A percentile compares a stretch with the other conserved stretches of the same genome.
Conservation (phyloP, 1,140 invertebrate genomes). For the Aphis gossypii region DNA sequence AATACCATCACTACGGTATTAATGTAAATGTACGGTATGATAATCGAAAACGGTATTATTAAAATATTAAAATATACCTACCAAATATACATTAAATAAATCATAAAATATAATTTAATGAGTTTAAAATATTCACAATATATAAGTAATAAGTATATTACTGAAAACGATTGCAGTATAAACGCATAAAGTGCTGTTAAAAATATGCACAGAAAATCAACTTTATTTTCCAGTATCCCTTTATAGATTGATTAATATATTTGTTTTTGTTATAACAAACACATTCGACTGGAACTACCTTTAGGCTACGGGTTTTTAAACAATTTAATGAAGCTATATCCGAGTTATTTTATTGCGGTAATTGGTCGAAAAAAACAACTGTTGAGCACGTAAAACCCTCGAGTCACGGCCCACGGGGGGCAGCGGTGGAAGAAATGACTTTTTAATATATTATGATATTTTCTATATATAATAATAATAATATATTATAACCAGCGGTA, state of each 20-base stretch:
- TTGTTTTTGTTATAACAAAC: neutral
- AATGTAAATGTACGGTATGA: neutral
- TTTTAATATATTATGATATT: conserved; percentile 32
- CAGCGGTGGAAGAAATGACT: conserved; percentile 10
- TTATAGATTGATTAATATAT: neutral
- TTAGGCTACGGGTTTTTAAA: neutral
- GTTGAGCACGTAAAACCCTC: neutral
- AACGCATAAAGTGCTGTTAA: neutral
- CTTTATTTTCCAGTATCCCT: neutral
- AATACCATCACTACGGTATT: neutral
- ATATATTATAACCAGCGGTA: neutral
- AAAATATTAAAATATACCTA: neutral
- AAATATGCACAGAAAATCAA: neutral
- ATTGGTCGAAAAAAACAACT: conserved; percentile 43
- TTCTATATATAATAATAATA: neutral
- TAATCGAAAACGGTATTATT: neutral
- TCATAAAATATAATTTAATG: neutral
- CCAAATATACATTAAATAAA: neutral
- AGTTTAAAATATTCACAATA: too few species aligned
- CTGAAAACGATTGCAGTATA: neutral
- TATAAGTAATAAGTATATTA: too few species aligned
- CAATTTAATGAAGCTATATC: conserved; percentile 44
- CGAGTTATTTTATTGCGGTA: conserved; percentile 1
- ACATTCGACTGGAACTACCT: neutral
- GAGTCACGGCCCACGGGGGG: neutral